Percentiles rank a stretch among this genome's conserved stretches.
phyloP scores from a whole-genome alignment of 2,797 vertebrate species.

The Sylvilagus floridanus region DNA sequence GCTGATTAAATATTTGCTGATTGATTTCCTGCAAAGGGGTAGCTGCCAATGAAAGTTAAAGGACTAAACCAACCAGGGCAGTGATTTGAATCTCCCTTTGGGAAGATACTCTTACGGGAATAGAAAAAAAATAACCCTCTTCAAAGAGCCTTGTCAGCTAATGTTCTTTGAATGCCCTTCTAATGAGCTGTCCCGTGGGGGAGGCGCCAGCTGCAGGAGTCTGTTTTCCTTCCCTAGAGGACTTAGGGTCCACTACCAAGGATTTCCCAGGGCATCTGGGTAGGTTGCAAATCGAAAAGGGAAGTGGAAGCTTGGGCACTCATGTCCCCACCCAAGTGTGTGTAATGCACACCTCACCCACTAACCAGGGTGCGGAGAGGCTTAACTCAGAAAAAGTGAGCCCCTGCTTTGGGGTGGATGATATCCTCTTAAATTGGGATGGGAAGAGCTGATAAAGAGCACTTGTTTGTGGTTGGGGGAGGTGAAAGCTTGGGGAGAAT shows the following conservation, averaged over 20 bases:
- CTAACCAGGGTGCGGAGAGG: not conserved
- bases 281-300: not conserved
- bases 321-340: not conserved
- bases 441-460: not conserved
- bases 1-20: constrained; percentile 83
- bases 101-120: not conserved
- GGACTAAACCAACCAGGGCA: constrained; percentile 29
- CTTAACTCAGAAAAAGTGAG: not conserved
- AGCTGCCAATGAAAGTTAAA: constrained; percentile 62
- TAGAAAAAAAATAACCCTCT: constrained; percentile 40
- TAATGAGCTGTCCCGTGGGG: not conserved
- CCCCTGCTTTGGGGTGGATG: not conserved
- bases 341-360: not conserved
- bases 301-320: not conserved
- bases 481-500: not conserved
- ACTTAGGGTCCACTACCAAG: not conserved
- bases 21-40: constrained; percentile 68
- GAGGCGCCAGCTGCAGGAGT: not conserved
- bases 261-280: not conserved
- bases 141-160: constrained; percentile 59
- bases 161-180: constrained; percentile 48
- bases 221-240: not conserved
- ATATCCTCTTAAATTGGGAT: not conserved
- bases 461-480: not conserved
- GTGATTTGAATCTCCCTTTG: constrained; percentile 57